A percentile compares a stretch with the other conserved stretches of the same genome.
Conservation (phyloP, 1,140 invertebrate genomes). For the Meloidogyne hapla region DNA sequence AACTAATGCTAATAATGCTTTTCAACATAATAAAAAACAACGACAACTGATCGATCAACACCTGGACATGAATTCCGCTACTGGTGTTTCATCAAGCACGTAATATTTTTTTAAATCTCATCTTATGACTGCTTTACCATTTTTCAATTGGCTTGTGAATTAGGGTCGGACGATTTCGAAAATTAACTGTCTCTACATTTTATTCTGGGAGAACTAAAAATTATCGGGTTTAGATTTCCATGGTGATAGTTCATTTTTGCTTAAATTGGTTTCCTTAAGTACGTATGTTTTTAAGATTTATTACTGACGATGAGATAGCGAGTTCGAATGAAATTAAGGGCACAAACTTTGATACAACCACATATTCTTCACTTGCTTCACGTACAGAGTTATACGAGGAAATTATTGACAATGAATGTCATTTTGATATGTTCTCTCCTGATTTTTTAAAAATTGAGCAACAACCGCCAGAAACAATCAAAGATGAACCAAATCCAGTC, state of each 20-base stretch:
- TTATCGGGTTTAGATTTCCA: too few species aligned
- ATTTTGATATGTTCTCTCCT: neutral
- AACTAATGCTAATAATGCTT: conserved; percentile 25
- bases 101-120: conserved; percentile 19
- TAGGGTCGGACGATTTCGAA: conserved; percentile 6
- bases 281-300: conserved; percentile 17
- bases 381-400: neutral
- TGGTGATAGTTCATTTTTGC: neutral
- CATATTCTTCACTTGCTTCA: neutral
- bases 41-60: conserved; percentile 46
- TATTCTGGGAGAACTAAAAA: too few species aligned
- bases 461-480: neutral
- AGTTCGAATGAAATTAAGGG: neutral
- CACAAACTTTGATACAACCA: neutral
- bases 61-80: conserved; percentile 44
- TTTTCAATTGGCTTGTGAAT: too few species aligned
- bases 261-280: conserved; percentile 30
- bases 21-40: conserved; percentile 31
- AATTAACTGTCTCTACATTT: too few species aligned
- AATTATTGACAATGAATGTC: neutral
- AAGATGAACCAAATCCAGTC: neutral
- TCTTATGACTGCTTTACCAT: too few species aligned
- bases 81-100: conserved; percentile 21
- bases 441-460: conserved; percentile 22
- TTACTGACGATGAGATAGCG: conserved; percentile 15